Percentiles rank a stretch among this genome's conserved stretches.
Evolutionary conservation across 2,113 vertebrate species (phyloP).

Genomic region (Neotragus pygmaeus): DNA sequence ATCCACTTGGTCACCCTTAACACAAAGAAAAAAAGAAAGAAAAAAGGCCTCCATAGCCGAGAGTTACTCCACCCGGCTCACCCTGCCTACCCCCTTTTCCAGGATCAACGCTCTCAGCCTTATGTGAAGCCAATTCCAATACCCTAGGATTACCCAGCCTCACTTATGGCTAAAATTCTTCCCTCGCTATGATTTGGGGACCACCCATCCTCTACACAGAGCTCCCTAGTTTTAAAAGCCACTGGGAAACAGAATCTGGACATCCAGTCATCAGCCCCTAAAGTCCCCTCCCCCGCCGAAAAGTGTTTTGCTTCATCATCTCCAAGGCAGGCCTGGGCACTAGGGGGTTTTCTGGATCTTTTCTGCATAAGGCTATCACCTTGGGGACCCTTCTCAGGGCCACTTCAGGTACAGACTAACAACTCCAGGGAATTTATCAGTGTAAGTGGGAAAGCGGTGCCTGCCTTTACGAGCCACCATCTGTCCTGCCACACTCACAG

Average conservation of each 20-base stretch:
- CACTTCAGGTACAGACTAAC: constrained; percentile 51
- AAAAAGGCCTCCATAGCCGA: neutral
- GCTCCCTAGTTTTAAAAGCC: neutral
- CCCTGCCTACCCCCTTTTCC: neutral
- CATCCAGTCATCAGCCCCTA: neutral
- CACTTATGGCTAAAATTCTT: neutral
- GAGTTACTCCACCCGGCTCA: neutral
- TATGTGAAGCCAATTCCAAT: neutral
- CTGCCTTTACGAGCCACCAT: constrained; percentile 11
- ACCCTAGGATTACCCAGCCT: neutral
- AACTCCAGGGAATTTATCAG: constrained; percentile 61
- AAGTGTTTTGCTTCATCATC: constrained; percentile 78
- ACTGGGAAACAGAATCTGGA: neutral
- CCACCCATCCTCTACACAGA: neutral
- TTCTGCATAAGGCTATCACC: constrained; percentile 58
- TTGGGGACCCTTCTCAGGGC: constrained; percentile 53
- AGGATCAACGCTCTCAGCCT: neutral
- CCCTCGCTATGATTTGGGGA: neutral
- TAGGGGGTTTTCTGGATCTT: constrained; percentile 16
- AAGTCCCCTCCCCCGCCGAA: constrained; percentile 65
- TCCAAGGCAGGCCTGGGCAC: constrained; percentile 59
- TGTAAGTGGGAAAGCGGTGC: neutral
- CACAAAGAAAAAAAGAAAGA: neutral
- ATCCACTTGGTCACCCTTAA: neutral
- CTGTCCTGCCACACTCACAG: constrained; percentile 38